These are phyloP conservation scores for Decapterus maruadsi DNA, from an alignment of 2,797 vertebrate species.

Conservation along the genomic window DNA sequence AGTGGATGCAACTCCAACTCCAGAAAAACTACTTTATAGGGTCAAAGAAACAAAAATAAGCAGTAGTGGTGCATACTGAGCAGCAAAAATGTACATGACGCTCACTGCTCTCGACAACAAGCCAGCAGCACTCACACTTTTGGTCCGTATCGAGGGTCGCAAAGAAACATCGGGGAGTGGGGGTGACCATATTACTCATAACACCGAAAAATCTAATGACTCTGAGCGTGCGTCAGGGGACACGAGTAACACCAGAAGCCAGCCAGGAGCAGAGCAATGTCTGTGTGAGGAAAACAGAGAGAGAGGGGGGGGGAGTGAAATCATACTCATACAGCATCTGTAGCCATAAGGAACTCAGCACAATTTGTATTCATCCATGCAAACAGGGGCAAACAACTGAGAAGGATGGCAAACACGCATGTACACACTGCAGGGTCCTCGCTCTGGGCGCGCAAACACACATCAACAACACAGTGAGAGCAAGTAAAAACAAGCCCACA, in stretches of 20 bases:
- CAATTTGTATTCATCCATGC: slow-evolving; percentile 67
- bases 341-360: slow-evolving; percentile 60
- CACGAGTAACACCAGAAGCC: slow-evolving; percentile 48
- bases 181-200: slow-evolving; percentile 56
- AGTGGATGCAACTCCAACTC: slow-evolving; percentile 43
- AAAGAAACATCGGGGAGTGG: slow-evolving; percentile 33
- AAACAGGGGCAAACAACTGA: slow-evolving; percentile 63
- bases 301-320: slow-evolving; percentile 18
- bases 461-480: slow-evolving; percentile 35
- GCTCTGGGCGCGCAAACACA: slow-evolving; percentile 57
- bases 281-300: slow-evolving; percentile 1
- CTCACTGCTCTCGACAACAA: slow-evolving; percentile 52
- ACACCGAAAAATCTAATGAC: slow-evolving; percentile 43
- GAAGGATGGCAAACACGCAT: slow-evolving; percentile 57
- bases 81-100: slow-evolving; percentile 32
- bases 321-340: slow-evolving; percentile 48
- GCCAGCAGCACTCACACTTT: slow-evolving; percentile 58
- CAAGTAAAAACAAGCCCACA: slow-evolving; percentile 36
- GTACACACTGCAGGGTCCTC: slow-evolving; percentile 49
- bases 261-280: slow-evolving; percentile 42
- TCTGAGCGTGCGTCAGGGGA: slow-evolving; percentile 40
- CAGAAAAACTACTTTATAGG: slow-evolving; percentile 39
- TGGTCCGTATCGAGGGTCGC: slow-evolving; percentile 20
- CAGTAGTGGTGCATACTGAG: slow-evolving; percentile 36
- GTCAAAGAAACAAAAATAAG: slow-evolving; percentile 58